A percentile compares a stretch with the other conserved stretches of the same genome.
Evolutionary conservation across 1,140 invertebrate species (phyloP).

Genomic region (Drosophila sulfurigaster): DNA sequence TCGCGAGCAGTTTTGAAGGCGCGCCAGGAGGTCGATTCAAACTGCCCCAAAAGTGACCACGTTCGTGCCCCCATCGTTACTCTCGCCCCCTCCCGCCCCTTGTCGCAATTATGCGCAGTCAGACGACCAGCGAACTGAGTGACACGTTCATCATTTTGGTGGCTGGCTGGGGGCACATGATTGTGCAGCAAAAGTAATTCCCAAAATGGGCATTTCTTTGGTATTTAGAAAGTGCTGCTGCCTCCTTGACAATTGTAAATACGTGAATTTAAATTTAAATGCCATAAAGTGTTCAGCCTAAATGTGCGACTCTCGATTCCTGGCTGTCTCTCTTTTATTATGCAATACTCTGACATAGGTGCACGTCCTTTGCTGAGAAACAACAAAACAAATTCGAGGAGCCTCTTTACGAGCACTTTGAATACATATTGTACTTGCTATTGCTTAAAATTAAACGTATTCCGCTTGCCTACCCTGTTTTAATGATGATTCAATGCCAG

Average conservation of each 20-base stretch:
- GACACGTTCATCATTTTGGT: constrained; percentile 55
- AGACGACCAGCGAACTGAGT: constrained; percentile 22
- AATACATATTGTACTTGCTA: neutral
- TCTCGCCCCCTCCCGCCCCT: too few relatives aligned
- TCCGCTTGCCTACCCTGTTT: constrained; percentile 55
- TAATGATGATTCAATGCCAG: constrained; percentile 47
- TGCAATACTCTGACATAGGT: neutral
- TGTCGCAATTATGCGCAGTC: constrained; percentile 59
- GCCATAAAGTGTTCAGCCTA: constrained; percentile 33
- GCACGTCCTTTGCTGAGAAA: neutral
- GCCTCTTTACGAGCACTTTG: constrained; percentile 25
- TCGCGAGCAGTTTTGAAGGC: constrained; percentile 15
- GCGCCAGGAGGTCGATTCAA: constrained; percentile 19
- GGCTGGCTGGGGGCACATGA: constrained; percentile 21
- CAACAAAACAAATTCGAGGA: constrained; percentile 8
- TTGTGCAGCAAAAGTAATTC: constrained; percentile 40
- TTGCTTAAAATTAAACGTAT: constrained; percentile 61
- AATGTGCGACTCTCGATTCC: constrained; percentile 6
- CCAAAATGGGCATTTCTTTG: constrained; percentile 47
- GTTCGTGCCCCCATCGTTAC: neutral
- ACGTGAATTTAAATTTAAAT: constrained; percentile 48
- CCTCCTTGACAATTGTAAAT: constrained; percentile 48
- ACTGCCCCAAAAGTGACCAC: constrained; percentile 9
- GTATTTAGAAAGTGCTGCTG: constrained; percentile 43
- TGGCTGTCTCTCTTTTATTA: constrained; percentile 2